Evolutionary conservation across 35 echinoderm and acorn worm genomes (phyloP).

Genomic region (Diadema setosum): DNA sequence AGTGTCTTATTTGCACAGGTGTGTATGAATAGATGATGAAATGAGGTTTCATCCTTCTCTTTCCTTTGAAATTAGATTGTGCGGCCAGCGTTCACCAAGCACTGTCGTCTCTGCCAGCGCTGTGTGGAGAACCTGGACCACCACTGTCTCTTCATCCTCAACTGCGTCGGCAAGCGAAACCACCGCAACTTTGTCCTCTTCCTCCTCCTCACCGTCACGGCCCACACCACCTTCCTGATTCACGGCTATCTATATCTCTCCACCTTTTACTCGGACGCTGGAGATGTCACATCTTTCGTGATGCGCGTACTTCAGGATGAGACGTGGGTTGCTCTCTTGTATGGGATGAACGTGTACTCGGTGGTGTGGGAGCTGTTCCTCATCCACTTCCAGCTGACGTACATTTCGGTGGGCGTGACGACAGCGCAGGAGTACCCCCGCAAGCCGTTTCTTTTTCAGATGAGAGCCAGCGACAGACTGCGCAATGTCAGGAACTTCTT

Average conservation of each 20-base stretch:
- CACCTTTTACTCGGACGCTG: conserved; percentile 2
- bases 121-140: conserved; percentile 74
- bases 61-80: conserved; percentile 52
- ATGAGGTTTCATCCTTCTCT: background rate
- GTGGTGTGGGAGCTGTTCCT: conserved; percentile 79
- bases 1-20: no score
- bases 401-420: conserved; percentile 57
- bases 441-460: background rate
- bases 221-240: conserved; percentile 52
- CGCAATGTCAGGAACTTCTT: conserved; percentile 80
- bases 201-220: background rate
- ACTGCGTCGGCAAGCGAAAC: conserved; percentile 84
- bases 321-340: conserved; percentile 51
- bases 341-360: conserved; percentile 41
- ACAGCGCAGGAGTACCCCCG: conserved; percentile 4
- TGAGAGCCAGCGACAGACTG: conserved; percentile 16
- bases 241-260: conserved; percentile 32
- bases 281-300: conserved; percentile 19
- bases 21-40: no score
- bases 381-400: conserved; percentile 39
- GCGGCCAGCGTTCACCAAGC: conserved; percentile 36
- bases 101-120: conserved; percentile 85
- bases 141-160: conserved; percentile 89
- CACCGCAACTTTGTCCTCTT: conserved; percentile 77
- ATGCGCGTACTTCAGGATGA: conserved; percentile 10